These are phyloP conservation scores for Bellardia pandia DNA, from an alignment of 2,888 invertebrate species.

Conservation along the genomic window DNA sequence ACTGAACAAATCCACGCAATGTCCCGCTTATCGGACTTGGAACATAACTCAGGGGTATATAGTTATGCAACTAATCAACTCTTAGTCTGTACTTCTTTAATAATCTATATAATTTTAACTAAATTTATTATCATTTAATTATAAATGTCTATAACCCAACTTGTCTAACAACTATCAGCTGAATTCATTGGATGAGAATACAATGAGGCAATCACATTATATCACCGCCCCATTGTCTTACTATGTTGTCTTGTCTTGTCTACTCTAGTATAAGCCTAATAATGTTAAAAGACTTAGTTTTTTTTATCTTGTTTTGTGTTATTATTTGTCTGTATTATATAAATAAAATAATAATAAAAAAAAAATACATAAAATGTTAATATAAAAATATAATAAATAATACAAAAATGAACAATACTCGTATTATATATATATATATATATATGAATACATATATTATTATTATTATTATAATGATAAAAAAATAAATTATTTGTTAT, in stretches of 20 bases:
- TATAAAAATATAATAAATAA: too few species aligned
- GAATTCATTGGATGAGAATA: background rate
- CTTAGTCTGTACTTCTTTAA: slow-evolving; percentile 23
- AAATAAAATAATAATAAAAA: slow-evolving; percentile 18
- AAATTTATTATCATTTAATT: slow-evolving; percentile 50
- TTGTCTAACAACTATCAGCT: slow-evolving; percentile 44
- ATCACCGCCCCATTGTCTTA: slow-evolving; percentile 15
- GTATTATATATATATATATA: too few species aligned
- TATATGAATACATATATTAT: too few species aligned
- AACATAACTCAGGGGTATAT: slow-evolving; percentile 53
- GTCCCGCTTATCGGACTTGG: slow-evolving; percentile 76
- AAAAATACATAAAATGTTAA: slow-evolving; percentile 44
- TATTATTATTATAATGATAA: slow-evolving; percentile 25
- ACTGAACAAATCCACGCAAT: slow-evolving; percentile 78
- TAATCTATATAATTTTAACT: slow-evolving; percentile 41
- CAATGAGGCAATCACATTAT: slow-evolving; percentile 25
- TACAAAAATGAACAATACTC: slow-evolving; percentile 23
- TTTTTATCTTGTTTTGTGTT: slow-evolving; percentile 49
- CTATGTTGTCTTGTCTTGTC: slow-evolving; percentile 6
- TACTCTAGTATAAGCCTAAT: slow-evolving; percentile 9
- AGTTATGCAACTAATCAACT: slow-evolving; percentile 23
- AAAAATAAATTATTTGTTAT: slow-evolving; percentile 29
- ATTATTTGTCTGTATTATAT: slow-evolving; percentile 36
- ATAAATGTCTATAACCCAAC: slow-evolving; percentile 18
- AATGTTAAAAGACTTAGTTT: slow-evolving; percentile 50